A percentile compares a stretch with the other conserved stretches of the same genome.
Evolutionary conservation across 2,113 vertebrate genomes (phyloP).

Genomic region (Mustelus asterias): DNA sequence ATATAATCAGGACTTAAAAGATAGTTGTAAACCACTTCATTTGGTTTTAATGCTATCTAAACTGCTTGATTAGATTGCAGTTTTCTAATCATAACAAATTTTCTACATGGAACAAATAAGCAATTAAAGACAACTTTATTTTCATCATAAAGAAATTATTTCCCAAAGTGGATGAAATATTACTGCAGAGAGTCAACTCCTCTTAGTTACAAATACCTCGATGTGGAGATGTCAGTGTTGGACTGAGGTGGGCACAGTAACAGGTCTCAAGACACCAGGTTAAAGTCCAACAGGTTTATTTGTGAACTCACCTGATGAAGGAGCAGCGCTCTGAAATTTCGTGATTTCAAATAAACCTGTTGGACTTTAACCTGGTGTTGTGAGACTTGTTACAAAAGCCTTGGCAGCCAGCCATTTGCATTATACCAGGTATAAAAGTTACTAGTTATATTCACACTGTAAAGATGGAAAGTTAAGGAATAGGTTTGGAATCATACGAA

Average conservation of each 20-base stretch:
- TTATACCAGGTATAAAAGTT: neutral
- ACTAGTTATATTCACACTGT: neutral
- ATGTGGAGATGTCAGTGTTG: too few species aligned
- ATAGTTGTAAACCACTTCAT: neutral
- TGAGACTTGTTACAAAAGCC: too few species aligned
- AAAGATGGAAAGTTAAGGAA: neutral
- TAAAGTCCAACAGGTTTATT: too few species aligned
- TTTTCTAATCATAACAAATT: neutral
- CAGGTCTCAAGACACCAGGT: too few species aligned
- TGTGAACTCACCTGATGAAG: too few species aligned
- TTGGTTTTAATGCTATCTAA: neutral
- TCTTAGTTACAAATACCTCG: neutral
- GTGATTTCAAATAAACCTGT: too few species aligned
- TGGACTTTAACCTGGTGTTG: too few species aligned
- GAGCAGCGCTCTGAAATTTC: too few species aligned
- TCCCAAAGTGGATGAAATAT: neutral
- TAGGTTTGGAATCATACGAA: neutral
- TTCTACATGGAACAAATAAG: neutral
- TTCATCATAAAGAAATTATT: neutral
- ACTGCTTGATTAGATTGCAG: neutral
- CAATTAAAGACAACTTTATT: neutral
- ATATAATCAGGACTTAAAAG: neutral
- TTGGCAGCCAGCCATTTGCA: neutral
- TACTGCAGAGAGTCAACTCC: neutral
- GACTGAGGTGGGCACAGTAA: too few species aligned